These are phyloP conservation scores for Elephantulus edwardii DNA, from an alignment of 2,113 vertebrate genomes.

Conservation along the genomic window DNA sequence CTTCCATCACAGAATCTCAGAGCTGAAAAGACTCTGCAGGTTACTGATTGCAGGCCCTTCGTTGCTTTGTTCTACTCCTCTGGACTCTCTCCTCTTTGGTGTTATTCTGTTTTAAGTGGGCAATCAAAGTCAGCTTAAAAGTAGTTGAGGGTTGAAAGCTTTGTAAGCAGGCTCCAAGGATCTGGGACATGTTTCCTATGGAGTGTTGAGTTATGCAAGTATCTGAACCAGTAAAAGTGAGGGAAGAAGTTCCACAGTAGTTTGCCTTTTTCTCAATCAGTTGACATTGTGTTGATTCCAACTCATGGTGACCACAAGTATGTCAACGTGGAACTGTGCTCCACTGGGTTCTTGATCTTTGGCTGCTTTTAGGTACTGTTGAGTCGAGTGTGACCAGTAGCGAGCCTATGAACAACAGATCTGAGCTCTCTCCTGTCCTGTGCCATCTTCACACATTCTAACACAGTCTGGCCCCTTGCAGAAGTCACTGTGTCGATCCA, in stretches of 20 bases:
- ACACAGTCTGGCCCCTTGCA: too few species aligned
- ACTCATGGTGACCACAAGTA: background rate
- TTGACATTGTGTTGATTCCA: background rate
- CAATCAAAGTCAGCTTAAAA: background rate
- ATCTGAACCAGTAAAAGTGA: background rate
- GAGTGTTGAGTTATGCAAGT: background rate
- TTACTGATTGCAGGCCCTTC: background rate
- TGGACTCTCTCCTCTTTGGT: background rate
- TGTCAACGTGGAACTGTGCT: background rate
- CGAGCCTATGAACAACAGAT: too few species aligned
- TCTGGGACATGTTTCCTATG: accelerated
- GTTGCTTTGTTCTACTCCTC: background rate
- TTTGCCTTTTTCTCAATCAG: background rate
- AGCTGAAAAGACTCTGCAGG: background rate
- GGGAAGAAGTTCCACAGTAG: background rate
- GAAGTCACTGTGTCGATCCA: too few species aligned
- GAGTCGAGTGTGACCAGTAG: too few species aligned
- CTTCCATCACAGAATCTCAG: background rate
- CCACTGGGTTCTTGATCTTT: too few species aligned
- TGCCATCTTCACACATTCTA: too few species aligned
- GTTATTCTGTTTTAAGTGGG: background rate
- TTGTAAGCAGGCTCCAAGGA: background rate
- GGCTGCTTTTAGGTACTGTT: too few species aligned
- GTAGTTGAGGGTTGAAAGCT: background rate
- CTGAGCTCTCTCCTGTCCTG: too few species aligned